These are phyloP conservation scores for Heliopora coerulea DNA, from an alignment of 92 coral and sea anemone species.

Conservation along the genomic window DNA sequence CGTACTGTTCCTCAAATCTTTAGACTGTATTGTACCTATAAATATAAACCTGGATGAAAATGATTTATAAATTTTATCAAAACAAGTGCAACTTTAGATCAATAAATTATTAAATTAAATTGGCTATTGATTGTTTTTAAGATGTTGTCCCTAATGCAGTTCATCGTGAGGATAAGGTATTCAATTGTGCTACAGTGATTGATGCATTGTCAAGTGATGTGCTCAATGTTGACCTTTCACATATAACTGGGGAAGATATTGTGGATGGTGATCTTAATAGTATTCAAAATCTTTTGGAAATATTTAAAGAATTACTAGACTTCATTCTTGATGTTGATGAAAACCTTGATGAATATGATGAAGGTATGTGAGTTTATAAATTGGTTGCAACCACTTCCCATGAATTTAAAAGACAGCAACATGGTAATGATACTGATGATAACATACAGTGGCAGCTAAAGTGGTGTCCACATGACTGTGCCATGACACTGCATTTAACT, in stretches of 20 bases:
- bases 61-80: too few relatives aligned
- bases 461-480: too few relatives aligned
- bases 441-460: too few relatives aligned
- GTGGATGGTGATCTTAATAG: slow-evolving; percentile 61
- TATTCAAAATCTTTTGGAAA: slow-evolving; percentile 85
- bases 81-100: too few relatives aligned
- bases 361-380: not conserved
- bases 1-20: too few relatives aligned
- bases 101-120: too few relatives aligned
- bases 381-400: slow-evolving; percentile 7
- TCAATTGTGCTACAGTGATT: slow-evolving; percentile 79
- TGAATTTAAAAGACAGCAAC: not conserved
- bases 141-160: slow-evolving; percentile 75
- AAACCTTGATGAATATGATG: slow-evolving; percentile 14
- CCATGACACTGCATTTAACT: too few relatives aligned
- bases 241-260: slow-evolving; percentile 76
- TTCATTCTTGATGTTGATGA: slow-evolving; percentile 84
- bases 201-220: slow-evolving; percentile 73
- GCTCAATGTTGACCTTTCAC: slow-evolving; percentile 84
- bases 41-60: too few relatives aligned
- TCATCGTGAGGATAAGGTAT: slow-evolving; percentile 48
- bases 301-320: slow-evolving; percentile 91
- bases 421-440: too few relatives aligned
- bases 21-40: too few relatives aligned
- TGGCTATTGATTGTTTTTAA: slow-evolving; percentile 23